These are phyloP conservation scores for Acanthosepion pharaonis DNA, from an alignment of 2,888 invertebrate genomes.

Conservation along the genomic window DNA sequence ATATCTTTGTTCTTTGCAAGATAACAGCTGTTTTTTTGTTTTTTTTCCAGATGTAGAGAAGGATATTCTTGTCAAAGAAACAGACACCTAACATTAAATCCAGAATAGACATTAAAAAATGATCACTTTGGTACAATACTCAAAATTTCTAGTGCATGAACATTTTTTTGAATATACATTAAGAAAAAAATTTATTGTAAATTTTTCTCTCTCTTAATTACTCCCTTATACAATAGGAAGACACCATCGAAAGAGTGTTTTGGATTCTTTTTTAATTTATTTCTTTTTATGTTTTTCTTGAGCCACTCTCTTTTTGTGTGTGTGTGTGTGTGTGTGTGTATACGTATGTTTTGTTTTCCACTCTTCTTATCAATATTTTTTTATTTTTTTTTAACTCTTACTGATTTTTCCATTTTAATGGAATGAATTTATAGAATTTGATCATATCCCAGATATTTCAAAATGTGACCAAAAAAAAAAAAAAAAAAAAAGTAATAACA, in stretches of 20 bases:
- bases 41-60: neutral
- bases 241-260: neutral
- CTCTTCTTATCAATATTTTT: neutral
- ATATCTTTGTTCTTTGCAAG: neutral
- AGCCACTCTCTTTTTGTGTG: neutral
- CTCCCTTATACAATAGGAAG: no score
- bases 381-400: neutral
- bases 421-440: neutral
- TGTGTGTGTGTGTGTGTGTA: neutral
- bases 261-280: neutral
- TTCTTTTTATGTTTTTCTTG: neutral
- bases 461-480: slow-evolving; percentile 3
- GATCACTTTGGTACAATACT: neutral
- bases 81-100: neutral
- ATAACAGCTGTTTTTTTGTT: no score
- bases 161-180: neutral
- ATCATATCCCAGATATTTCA: slow-evolving; percentile 9
- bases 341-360: neutral
- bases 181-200: neutral
- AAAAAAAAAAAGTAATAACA: neutral
- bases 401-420: neutral
- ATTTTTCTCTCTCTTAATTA: neutral
- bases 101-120: neutral
- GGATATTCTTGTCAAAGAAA: neutral
- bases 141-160: neutral